Evolutionary conservation across 2,113 vertebrate genomes (phyloP).

Genomic region (Bos javanicus): DNA sequence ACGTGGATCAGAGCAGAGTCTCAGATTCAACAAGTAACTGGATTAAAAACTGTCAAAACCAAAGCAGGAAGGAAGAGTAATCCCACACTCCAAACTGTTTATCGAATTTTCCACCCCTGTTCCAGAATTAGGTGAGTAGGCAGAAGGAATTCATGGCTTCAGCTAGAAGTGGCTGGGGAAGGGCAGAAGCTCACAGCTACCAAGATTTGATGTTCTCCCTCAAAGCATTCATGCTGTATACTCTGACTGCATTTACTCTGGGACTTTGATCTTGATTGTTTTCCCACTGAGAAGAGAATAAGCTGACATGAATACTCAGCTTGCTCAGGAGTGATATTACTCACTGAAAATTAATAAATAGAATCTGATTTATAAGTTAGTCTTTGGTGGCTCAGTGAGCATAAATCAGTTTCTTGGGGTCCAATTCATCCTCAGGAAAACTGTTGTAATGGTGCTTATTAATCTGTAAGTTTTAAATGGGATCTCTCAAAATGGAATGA

Average conservation of each 20-base stretch:
- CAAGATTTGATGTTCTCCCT: background rate
- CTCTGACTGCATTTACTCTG: background rate
- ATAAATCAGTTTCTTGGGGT: background rate
- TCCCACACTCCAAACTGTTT: background rate
- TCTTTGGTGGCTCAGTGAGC: background rate
- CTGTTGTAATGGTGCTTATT: background rate
- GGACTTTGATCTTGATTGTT: background rate
- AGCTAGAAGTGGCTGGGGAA: background rate
- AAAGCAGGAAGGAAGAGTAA: background rate
- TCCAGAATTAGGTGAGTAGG: background rate
- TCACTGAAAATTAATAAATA: constrained; percentile 38
- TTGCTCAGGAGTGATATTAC: background rate
- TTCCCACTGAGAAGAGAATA: background rate
- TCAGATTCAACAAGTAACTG: background rate
- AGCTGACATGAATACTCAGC: background rate
- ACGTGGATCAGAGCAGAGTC: background rate
- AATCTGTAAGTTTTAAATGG: background rate
- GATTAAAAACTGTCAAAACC: background rate
- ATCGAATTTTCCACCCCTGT: background rate
- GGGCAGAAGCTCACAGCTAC: background rate
- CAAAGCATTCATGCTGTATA: background rate
- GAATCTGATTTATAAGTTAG: background rate
- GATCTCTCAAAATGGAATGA: background rate
- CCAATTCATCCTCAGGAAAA: background rate
- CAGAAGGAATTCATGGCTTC: background rate